A percentile compares a stretch with the other conserved stretches of the same genome.
phyloP scores from a whole-genome alignment of 2,113 vertebrate species.

The Cichladusa arquata region DNA sequence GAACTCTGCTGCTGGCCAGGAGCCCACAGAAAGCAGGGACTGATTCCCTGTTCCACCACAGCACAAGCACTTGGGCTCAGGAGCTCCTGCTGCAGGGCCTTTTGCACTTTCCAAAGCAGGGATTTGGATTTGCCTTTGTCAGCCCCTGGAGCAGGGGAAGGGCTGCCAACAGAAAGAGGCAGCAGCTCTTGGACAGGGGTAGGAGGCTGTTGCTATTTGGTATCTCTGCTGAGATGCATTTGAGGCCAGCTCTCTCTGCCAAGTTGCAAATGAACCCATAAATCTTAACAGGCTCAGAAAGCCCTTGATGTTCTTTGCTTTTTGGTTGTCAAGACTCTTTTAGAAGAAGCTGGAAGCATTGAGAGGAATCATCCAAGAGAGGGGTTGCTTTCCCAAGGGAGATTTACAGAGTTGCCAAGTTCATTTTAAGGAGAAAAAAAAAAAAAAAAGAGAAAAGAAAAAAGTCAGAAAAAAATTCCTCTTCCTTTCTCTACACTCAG shows the following conservation, averaged over 20 bases:
- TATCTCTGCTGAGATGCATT: not conserved
- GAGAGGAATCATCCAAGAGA: not conserved
- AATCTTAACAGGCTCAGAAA: slow-evolving; percentile 16
- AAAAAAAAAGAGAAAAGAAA: not conserved
- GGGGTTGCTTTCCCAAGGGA: not conserved
- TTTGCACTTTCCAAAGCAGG: not conserved
- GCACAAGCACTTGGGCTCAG: not conserved
- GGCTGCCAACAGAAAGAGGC: not conserved
- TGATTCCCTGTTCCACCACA: not conserved
- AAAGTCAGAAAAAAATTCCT: not conserved
- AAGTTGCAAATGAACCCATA: slow-evolving; percentile 27
- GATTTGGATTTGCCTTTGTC: not conserved
- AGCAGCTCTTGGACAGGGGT: not conserved
- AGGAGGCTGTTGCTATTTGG: not conserved
- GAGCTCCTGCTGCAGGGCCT: not conserved
- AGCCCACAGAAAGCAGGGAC: not conserved
- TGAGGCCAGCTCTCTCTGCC: not conserved
- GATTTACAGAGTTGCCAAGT: not conserved
- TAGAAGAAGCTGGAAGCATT: not conserved
- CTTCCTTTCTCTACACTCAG: not conserved
- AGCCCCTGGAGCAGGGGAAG: not conserved
- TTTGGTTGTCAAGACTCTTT: not conserved
- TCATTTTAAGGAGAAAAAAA: not conserved
- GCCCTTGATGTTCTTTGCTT: not conserved
- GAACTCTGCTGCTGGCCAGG: not conserved